Evolutionary conservation across 2,113 vertebrate species (phyloP), one percentile per base, ranked within the genome.

Genomic region (Neomonachus schauinslandi): DNA sequence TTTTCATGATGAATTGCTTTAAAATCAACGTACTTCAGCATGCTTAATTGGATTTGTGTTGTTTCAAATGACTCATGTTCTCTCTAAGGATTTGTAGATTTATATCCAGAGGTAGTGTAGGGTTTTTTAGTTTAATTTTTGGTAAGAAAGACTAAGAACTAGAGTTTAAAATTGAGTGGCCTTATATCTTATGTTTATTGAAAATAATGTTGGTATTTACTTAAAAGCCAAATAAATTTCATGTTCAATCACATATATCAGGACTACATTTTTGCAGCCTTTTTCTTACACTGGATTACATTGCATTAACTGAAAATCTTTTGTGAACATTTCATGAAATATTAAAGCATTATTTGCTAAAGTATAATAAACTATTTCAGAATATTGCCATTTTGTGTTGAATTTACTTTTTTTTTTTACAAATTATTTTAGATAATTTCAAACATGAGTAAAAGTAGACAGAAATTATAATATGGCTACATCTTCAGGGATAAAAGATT

Each of bases 1-100:
- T 86, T 96, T 94, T 94, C 26, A 67, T 53, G 36, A 80, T 93
- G 46, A 10, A 24, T 91, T 93, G 33, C 42, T 93, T 96, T 93
- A 53, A 97, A 84, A 79, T 82, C 24, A 77, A 18, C 5, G 31
- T 51, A 36, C 28, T 77, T 97, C 1, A 63, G 31, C 7, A 65
- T 83, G 74, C 16, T 86, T 90, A 33, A 36, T 33, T 92, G 21
- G 72, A 82, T 77, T 94, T 72, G 26, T 8, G 0, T 71, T 65
- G 19, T 85, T 96, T 93, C 46, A 77, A 26, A 80, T 94, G 80
- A 77, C 65, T 86, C 21, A 36, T 36, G n/a, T 72, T 89, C 9
- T 97, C 49, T 59, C 12, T 92, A 86, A 97, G 49, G 95, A 74
- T 51, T 82, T 94, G 4, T 81, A 46, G 51, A 67, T 96, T 72